Conservation (phyloP, 2,888 invertebrate species). For the Thereva nobilitata region DNA sequence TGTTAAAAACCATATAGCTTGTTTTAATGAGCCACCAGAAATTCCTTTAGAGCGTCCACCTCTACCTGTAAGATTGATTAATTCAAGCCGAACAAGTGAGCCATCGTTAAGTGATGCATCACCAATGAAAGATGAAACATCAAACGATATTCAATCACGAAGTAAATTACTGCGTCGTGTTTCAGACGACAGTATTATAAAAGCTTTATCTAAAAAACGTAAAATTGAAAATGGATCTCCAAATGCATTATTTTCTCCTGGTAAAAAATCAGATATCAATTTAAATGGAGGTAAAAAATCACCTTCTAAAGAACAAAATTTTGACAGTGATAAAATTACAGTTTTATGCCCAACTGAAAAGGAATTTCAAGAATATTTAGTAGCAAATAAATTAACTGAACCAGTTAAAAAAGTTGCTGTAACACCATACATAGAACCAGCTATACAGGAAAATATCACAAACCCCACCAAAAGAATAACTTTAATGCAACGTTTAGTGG, state of each 20-base stretch:
- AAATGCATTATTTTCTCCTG: neutral
- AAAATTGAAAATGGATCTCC: slow-evolving; percentile 15
- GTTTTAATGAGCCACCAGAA: slow-evolving; percentile 53
- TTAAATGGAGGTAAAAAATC: slow-evolving; percentile 23
- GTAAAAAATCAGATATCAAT: neutral
- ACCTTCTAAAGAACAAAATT: neutral
- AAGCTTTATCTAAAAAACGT: slow-evolving; percentile 34
- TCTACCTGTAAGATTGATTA: slow-evolving; percentile 50
- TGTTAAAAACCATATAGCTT: slow-evolving; percentile 51
- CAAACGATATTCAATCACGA: neutral
- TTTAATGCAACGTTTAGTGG: slow-evolving; percentile 46
- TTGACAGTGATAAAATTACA: slow-evolving; percentile 33
- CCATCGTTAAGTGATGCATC: neutral
- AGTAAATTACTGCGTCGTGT: slow-evolving; percentile 20
- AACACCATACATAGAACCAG: slow-evolving; percentile 14
- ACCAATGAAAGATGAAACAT: neutral
- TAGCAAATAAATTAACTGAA: slow-evolving; percentile 43
- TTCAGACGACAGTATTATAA: slow-evolving; percentile 36
- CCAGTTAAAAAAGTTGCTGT: slow-evolving; percentile 43
- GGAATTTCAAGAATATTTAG: slow-evolving; percentile 45
- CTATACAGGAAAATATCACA: slow-evolving; percentile 8
- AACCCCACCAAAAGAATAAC: slow-evolving; percentile 47
- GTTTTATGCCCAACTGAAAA: slow-evolving; percentile 44
- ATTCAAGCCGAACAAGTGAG: neutral
- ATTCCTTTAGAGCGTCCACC: slow-evolving; percentile 54